A percentile compares a stretch with the other conserved stretches of the same genome.
Evolutionary conservation across 2,888 invertebrate species (phyloP).

Genomic region (Amorpha juglandis): DNA sequence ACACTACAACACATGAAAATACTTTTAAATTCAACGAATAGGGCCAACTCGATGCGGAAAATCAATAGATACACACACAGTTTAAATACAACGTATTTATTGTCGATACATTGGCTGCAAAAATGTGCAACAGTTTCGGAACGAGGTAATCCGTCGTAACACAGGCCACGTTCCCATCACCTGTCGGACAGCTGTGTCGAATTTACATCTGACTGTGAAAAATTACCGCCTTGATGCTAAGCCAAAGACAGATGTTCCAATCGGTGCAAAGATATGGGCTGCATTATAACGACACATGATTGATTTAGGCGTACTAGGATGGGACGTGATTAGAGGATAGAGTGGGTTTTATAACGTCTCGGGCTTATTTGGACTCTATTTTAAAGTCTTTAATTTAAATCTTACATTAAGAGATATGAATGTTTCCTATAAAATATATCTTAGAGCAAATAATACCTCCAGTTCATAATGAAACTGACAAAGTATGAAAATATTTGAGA

Average conservation of each 20-base stretch:
- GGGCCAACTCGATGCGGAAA: too few relatives aligned
- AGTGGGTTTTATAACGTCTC: background rate
- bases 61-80: too few relatives aligned
- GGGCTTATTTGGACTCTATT: background rate
- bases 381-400: background rate
- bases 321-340: background rate
- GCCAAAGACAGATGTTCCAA: slow-evolving; percentile 64
- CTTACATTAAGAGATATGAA: background rate
- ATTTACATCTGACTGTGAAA: slow-evolving; percentile 69
- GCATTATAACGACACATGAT: slow-evolving; percentile 17
- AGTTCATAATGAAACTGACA: slow-evolving; percentile 8
- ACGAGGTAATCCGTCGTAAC: slow-evolving; percentile 58
- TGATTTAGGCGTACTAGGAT: slow-evolving; percentile 9
- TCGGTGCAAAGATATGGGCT: slow-evolving; percentile 11
- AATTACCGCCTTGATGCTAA: slow-evolving; percentile 63
- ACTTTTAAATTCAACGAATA: too few relatives aligned
- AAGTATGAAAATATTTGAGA: slow-evolving; percentile 19
- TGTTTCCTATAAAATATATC: background rate
- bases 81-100: slow-evolving; percentile 4
- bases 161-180: slow-evolving; percentile 70
- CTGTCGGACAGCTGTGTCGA: slow-evolving; percentile 75
- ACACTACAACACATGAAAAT: too few relatives aligned
- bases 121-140: slow-evolving; percentile 31
- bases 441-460: background rate
- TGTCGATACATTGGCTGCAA: background rate